phyloP scores from a whole-genome alignment of 2,888 invertebrate species.

The Drosophila atripex region DNA sequence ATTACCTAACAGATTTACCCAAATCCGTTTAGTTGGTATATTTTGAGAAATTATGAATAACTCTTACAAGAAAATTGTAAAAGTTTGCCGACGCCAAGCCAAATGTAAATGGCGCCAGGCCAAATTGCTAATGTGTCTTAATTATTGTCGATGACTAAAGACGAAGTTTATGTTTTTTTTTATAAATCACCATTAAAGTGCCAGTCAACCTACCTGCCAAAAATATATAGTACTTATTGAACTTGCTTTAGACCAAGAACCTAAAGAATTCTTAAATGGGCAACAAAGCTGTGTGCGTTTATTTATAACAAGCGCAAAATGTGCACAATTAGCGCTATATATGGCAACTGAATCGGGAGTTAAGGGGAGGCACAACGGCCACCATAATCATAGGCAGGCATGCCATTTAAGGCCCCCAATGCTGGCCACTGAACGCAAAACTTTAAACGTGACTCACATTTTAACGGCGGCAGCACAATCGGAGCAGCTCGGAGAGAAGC shows the following conservation, averaged over 20 bases:
- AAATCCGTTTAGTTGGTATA: neutral
- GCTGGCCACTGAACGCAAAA: conserved; percentile 48
- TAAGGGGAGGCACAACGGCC: conserved; percentile 11
- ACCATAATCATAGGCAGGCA: conserved; percentile 36
- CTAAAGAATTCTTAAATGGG: conserved; percentile 4
- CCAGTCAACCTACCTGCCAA: conserved; percentile 3
- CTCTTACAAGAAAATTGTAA: conserved; percentile 12
- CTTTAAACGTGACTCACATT: conserved; percentile 77
- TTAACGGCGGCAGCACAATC: conserved; percentile 42
- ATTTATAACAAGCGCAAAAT: conserved; percentile 74
- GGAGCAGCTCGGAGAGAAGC: neutral
- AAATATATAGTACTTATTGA: conserved; percentile 21
- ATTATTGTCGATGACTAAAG: conserved; percentile 36
- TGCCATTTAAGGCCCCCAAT: conserved; percentile 64
- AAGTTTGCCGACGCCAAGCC: conserved; percentile 34
- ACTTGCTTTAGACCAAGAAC: conserved; percentile 7
- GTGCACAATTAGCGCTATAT: conserved; percentile 75
- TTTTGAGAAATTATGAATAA: neutral
- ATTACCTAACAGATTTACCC: neutral
- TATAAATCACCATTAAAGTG: neutral
- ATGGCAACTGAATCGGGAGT: conserved; percentile 47
- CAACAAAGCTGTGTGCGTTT: conserved; percentile 58
- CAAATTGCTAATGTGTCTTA: conserved; percentile 49
- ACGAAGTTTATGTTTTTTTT: neutral
- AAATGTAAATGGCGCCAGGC: conserved; percentile 46